phyloP scores from a whole-genome alignment of 2,888 invertebrate species.

The Eilema sororculum region DNA sequence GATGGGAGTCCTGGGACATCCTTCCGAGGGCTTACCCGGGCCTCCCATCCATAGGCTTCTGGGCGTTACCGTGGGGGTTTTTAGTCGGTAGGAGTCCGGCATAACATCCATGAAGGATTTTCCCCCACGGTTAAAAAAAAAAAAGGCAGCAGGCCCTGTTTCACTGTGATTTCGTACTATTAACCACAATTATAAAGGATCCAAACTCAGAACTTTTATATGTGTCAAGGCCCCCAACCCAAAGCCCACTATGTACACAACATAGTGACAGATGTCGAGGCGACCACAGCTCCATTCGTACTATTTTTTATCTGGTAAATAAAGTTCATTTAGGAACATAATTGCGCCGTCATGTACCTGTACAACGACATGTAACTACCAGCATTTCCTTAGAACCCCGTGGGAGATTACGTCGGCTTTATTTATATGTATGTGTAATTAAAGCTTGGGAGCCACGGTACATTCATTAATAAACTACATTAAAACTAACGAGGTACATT shows the following conservation, averaged over 20 bases:
- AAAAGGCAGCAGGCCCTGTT: background rate
- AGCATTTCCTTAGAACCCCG: background rate
- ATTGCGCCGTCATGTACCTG: slow-evolving; percentile 10
- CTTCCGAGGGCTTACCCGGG: too few species aligned
- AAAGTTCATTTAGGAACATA: slow-evolving; percentile 5
- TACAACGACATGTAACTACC: slow-evolving; percentile 2
- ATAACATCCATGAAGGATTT: too few species aligned
- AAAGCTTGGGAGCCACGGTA: slow-evolving; percentile 8
- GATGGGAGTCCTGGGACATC: too few species aligned
- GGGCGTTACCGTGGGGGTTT: too few species aligned
- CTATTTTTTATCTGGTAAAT: background rate
- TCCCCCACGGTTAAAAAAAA: too few species aligned
- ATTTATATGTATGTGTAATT: slow-evolving; percentile 20
- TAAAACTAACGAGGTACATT: slow-evolving; percentile 14
- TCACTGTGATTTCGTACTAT: background rate
- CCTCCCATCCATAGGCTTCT: too few species aligned
- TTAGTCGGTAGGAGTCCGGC: too few species aligned
- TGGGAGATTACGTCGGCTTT: slow-evolving; percentile 5
- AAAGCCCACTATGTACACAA: background rate
- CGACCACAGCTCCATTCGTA: slow-evolving; percentile 4
- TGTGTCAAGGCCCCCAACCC: background rate
- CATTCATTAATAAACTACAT: slow-evolving; percentile 17
- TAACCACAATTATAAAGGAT: background rate
- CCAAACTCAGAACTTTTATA: background rate
- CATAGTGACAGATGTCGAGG: background rate